Percentiles rank a stretch among this genome's conserved stretches.
Conservation (phyloP, 2,113 vertebrate genomes). For the Cathartes aura region DNA sequence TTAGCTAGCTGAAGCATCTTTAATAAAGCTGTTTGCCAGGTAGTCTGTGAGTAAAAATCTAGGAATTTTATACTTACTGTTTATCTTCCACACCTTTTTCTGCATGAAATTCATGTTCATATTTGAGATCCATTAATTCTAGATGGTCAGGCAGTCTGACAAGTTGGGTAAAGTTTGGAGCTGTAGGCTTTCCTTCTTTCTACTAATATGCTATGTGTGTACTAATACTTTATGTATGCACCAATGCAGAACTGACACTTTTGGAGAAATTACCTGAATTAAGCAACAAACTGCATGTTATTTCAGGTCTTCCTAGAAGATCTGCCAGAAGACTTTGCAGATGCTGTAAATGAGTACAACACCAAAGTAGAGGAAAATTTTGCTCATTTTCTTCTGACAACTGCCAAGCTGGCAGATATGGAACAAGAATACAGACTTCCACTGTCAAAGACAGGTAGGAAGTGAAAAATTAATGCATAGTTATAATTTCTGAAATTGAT, state of each 20-base stretch:
- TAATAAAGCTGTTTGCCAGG: background rate
- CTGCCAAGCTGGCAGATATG: constrained; percentile 45
- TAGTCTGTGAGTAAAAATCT: background rate
- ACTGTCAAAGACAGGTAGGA: constrained; percentile 56
- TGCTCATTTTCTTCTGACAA: constrained; percentile 55
- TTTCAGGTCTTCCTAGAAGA: constrained; percentile 55
- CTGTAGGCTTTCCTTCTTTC: background rate
- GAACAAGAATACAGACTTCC: constrained; percentile 58
- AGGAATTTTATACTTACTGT: background rate
- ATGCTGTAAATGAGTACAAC: constrained; percentile 48
- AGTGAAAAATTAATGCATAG: background rate
- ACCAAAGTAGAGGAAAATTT: constrained; percentile 28
- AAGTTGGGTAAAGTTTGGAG: background rate
- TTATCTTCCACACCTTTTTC: background rate
- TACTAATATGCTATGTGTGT: background rate
- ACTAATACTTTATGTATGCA: background rate
- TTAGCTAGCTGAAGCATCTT: background rate
- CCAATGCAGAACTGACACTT: background rate
- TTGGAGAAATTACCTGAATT: background rate
- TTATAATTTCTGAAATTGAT: background rate
- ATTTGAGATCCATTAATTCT: background rate
- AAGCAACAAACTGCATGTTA: background rate
- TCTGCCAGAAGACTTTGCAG: constrained; percentile 59
- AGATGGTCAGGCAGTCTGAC: background rate
- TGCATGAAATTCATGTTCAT: background rate